Base-by-base conservation (phyloP, 1,140 invertebrate species). In the Episyrphus balteatus region DNA sequence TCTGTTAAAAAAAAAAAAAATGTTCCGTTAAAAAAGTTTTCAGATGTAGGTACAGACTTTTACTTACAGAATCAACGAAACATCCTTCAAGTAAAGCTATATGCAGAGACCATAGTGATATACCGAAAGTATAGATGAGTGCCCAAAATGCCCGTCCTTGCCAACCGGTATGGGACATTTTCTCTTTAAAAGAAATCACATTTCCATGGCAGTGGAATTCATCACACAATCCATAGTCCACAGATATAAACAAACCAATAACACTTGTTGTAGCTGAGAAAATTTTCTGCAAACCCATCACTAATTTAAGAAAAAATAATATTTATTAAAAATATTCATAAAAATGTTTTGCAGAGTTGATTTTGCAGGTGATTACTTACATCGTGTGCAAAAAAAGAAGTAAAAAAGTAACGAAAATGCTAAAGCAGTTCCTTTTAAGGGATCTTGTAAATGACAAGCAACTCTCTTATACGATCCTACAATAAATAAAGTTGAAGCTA, bases 151-250 rank as follows among this genome's bases (percentile, higher is more conserved):
- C 68, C 56, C 75, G 71, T 9, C 67, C 66, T 37, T 73, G 68
- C 76, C 75, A 77, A 10, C 61, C 68, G 12, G 62, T 52, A 31
- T 70, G 72, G 56, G 51, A 45, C 10, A 43, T 18, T 31, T 43
- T 30, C 8, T 18, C 13, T 5, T 14, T 61, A 47, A 70, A 64
- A 44, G 57, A 51, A 31, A 57, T 50, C 39, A 66, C 64, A 57
- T 69, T 66, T 41, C 78, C 78, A 42, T 76, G 66, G 52, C 78
- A 80, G 33, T 74, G 70, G 59, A 79, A 78, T 55, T 79, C 73
- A 57, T 80, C 75, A 52, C 77, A 78, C 15, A 80, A 61, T 26
- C 74, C 75, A 53, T 79, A 80, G 58, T 79, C 76, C 10, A 78
- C 75, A 51, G 75, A 73, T 48, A 80, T 75, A 57, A 80, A 80